A percentile compares a stretch with the other conserved stretches of the same genome.
Evolutionary conservation across 2,888 invertebrate species (phyloP).

Genomic region (Drosophila fungiperda): DNA sequence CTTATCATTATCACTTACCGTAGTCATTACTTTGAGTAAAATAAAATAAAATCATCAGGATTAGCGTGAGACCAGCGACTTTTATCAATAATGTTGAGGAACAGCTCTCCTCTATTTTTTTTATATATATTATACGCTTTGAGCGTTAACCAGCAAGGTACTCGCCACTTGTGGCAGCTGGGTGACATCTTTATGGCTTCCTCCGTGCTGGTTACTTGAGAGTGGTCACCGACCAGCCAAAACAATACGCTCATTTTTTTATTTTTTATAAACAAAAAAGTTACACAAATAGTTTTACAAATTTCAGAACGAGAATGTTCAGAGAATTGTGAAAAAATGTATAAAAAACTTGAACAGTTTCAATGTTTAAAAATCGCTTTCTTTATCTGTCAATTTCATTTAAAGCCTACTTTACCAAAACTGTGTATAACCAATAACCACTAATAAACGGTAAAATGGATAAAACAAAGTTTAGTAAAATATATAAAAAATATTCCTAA

Average conservation of each 20-base stretch:
- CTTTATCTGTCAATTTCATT: neutral
- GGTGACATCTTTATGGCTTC: neutral
- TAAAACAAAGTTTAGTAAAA: neutral
- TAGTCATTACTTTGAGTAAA: neutral
- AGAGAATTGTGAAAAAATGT: neutral
- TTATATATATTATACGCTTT: neutral
- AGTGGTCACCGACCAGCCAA: neutral
- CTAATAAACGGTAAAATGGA: neutral
- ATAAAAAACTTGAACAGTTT: neutral
- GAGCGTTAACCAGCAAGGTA: neutral
- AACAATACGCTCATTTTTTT: neutral
- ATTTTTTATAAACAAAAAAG: neutral
- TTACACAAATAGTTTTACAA: neutral
- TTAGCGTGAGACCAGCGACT: fast-evolving
- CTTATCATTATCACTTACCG: neutral
- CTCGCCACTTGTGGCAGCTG: neutral
- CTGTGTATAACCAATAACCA: neutral
- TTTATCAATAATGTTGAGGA: neutral
- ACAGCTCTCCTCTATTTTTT: too few relatives aligned
- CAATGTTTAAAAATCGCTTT: neutral
- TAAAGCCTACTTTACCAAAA: neutral
- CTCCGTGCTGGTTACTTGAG: neutral
- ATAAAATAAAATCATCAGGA: too few relatives aligned
- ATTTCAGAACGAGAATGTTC: too few relatives aligned
- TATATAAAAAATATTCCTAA: neutral